Evolutionary conservation across 2,797 vertebrate genomes (phyloP).

Genomic region (Cercopithecus diana): DNA sequence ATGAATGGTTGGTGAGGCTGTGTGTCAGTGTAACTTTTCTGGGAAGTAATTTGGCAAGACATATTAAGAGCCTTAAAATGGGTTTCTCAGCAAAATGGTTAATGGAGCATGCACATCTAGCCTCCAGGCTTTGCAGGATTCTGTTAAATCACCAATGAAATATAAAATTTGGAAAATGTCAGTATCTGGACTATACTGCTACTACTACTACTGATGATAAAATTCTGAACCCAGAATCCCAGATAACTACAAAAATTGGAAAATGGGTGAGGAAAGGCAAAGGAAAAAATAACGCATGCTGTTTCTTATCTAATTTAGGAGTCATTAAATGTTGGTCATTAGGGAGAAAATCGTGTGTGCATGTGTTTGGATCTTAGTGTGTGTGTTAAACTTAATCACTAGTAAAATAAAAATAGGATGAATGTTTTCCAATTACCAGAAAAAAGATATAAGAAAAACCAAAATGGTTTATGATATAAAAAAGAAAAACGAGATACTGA

Average conservation of each 20-base stretch:
- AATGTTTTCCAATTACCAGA: constrained; percentile 36
- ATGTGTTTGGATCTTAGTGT: neutral
- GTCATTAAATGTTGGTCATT: neutral
- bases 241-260: neutral
- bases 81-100: neutral
- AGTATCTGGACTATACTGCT: neutral
- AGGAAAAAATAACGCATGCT: neutral
- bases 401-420: neutral
- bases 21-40: neutral
- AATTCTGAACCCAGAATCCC: neutral
- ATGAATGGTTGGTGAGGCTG: neutral
- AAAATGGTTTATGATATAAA: neutral
- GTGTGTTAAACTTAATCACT: neutral
- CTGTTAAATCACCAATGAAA: neutral
- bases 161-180: neutral
- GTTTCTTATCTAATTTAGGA: neutral
- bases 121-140: neutral
- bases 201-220: neutral
- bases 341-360: neutral
- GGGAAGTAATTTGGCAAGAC: neutral
- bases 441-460: neutral
- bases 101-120: neutral
- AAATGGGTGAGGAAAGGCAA: neutral
- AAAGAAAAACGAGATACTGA: neutral
- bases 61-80: neutral